Conservation (phyloP, 2,888 invertebrate genomes). For the Pediacus dermestoides region DNA sequence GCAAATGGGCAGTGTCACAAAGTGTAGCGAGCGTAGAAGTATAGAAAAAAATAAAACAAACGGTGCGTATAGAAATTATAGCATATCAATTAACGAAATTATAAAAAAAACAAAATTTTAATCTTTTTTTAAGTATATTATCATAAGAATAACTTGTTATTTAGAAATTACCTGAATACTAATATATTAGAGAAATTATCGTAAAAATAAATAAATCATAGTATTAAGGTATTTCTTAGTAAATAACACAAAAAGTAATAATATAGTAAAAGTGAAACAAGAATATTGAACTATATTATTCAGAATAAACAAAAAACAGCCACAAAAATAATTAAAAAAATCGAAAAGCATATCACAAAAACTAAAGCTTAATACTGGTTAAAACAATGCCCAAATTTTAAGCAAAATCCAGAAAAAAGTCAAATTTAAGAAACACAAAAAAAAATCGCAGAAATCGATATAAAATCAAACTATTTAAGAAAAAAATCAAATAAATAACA, state of each 20-base stretch:
- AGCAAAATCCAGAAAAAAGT: constrained; percentile 13
- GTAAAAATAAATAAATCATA: too few species aligned
- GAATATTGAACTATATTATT: too few species aligned
- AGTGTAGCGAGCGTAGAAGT: constrained; percentile 51
- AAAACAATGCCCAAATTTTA: constrained; percentile 23
- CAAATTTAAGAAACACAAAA: constrained; percentile 10
- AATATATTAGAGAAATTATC: too few species aligned
- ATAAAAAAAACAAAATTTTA: constrained; percentile 15
- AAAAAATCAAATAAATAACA: constrained; percentile 8
- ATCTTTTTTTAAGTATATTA: too few species aligned
- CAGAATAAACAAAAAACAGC: constrained; percentile 29
- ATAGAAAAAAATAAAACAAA: constrained; percentile 52
- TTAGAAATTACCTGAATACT: too few species aligned
- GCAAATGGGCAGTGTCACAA: constrained; percentile 48
- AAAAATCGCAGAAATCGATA: constrained; percentile 8
- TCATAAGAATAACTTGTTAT: too few species aligned
- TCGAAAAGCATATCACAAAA: constrained; percentile 27
- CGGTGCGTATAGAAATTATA: constrained; percentile 51
- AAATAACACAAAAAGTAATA: too few species aligned
- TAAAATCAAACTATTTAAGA: constrained; percentile 10
- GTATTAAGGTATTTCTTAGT: too few species aligned
- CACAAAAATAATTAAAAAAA: constrained; percentile 24
- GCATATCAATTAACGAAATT: constrained; percentile 24
- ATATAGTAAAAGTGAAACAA: too few species aligned
- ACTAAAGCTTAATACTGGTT: constrained; percentile 17